Conservation (phyloP, 2,888 invertebrate species). For the Tenthredo notha region DNA sequence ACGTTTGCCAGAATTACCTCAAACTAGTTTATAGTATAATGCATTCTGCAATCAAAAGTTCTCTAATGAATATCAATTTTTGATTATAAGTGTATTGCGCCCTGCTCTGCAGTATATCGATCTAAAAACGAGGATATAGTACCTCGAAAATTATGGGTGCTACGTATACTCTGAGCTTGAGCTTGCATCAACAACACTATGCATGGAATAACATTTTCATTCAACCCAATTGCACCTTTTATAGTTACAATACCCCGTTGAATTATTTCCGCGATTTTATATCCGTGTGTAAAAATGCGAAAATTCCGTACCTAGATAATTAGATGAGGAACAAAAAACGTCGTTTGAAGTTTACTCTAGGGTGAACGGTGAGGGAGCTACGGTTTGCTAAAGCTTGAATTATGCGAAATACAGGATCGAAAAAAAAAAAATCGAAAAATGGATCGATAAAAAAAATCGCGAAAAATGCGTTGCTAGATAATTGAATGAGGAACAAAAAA, state of each 20-base stretch:
- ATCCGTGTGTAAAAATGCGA: too few relatives aligned
- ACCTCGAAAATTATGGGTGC: not conserved
- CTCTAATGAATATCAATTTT: slow-evolving; percentile 1
- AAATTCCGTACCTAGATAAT: too few relatives aligned
- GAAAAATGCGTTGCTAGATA: too few relatives aligned
- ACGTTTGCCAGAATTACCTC: slow-evolving; percentile 3
- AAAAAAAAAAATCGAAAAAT: too few relatives aligned
- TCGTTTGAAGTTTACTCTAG: too few relatives aligned
- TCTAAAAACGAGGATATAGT: not conserved
- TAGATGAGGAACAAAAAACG: too few relatives aligned
- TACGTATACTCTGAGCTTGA: too few relatives aligned
- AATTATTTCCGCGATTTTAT: not conserved
- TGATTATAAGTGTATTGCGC: not conserved
- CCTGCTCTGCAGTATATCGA: not conserved
- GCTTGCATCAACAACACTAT: not conserved
- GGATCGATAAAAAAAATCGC: too few relatives aligned
- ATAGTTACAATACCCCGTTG: not conserved
- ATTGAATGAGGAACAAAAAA: too few relatives aligned
- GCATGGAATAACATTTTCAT: not conserved
- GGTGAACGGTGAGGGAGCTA: too few relatives aligned
- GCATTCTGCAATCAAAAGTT: not conserved
- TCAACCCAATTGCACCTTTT: not conserved
- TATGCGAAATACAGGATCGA: too few relatives aligned
- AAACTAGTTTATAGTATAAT: slow-evolving; percentile 17
- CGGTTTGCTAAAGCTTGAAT: too few relatives aligned